Percentiles rank a stretch among this genome's conserved stretches.
phyloP scores from a whole-genome alignment of 2,113 vertebrate genomes.

The Phocoena sinus region DNA sequence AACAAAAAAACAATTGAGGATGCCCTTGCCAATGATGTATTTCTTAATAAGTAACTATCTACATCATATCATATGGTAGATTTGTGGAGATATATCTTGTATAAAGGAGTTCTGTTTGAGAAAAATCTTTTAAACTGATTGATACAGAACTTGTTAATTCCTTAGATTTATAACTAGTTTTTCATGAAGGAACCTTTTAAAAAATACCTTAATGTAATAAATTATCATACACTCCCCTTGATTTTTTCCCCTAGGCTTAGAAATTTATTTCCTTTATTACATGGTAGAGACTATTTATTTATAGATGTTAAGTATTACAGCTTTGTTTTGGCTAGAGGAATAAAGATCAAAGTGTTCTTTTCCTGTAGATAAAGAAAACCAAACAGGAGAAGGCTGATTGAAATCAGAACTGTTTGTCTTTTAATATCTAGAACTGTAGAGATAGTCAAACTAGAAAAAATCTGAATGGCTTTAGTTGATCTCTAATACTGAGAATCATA shows the following conservation, averaged over 20 bases:
- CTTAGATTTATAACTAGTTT: slow-evolving; percentile 11
- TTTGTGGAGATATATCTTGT: background rate
- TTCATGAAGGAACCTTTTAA: background rate
- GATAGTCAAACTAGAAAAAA: slow-evolving; percentile 10
- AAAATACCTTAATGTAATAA: background rate
- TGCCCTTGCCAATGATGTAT: background rate
- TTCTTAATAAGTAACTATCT: background rate
- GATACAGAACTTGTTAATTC: background rate
- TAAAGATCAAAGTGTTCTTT: slow-evolving; percentile 1
- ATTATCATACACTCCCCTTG: background rate
- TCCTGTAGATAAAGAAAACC: background rate
- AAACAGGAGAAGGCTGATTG: background rate
- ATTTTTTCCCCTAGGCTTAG: background rate
- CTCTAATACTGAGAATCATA: background rate
- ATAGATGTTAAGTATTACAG: background rate
- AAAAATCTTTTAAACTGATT: slow-evolving; percentile 8
- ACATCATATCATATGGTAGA: background rate
- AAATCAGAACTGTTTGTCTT: slow-evolving; percentile 8
- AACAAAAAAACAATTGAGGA: background rate
- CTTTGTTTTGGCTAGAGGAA: slow-evolving; percentile 35
- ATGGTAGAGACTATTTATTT: background rate
- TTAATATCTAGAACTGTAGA: background rate
- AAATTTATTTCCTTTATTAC: slow-evolving; percentile 13
- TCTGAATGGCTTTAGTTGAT: background rate
- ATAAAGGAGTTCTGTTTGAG: background rate